phyloP scores from a whole-genome alignment of 2,888 invertebrate species.

The Anaspis maculata region DNA sequence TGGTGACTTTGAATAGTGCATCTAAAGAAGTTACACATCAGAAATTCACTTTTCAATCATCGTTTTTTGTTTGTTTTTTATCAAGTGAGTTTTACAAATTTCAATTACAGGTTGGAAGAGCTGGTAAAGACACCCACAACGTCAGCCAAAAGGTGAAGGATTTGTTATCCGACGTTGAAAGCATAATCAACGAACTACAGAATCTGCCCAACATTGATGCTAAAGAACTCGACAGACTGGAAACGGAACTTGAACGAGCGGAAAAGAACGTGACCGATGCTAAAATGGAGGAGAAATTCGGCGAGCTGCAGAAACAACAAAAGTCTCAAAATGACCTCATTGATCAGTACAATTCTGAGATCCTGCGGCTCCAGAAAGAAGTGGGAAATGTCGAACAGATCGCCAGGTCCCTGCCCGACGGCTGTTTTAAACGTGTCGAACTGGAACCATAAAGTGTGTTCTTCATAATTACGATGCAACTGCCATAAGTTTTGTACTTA shows the following conservation, averaged over 20 bases:
- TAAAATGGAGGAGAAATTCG: conserved; percentile 68
- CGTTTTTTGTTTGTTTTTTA: neutral
- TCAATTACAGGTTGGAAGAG: conserved; percentile 68
- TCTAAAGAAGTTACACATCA: too few relatives aligned
- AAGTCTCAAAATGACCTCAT: conserved; percentile 55
- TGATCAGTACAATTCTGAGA: conserved; percentile 71
- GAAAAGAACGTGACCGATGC: conserved; percentile 63
- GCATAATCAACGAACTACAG: conserved; percentile 67
- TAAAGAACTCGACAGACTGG: conserved; percentile 50
- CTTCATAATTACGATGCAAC: too few relatives aligned
- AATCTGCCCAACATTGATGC: conserved; percentile 67
- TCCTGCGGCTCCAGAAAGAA: conserved; percentile 60
- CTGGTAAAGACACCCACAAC: conserved; percentile 73
- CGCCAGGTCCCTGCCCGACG: conserved; percentile 66
- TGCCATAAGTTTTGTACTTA: too few relatives aligned
- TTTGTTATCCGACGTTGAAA: conserved; percentile 68
- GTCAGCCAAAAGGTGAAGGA: conserved; percentile 75
- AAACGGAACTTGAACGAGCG: conserved; percentile 59
- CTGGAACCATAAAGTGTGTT: conserved; percentile 69
- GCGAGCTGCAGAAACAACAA: conserved; percentile 59
- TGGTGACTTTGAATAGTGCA: too few relatives aligned
- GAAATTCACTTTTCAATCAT: too few relatives aligned
- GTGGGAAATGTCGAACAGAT: conserved; percentile 80
- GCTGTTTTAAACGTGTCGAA: conserved; percentile 70
- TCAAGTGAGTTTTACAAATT: conserved; percentile 7